A percentile compares a stretch with the other conserved stretches of the same genome.
These are phyloP conservation scores for Colletes latitarsis DNA, from an alignment of 1,140 invertebrate genomes.

Conservation along the genomic window DNA sequence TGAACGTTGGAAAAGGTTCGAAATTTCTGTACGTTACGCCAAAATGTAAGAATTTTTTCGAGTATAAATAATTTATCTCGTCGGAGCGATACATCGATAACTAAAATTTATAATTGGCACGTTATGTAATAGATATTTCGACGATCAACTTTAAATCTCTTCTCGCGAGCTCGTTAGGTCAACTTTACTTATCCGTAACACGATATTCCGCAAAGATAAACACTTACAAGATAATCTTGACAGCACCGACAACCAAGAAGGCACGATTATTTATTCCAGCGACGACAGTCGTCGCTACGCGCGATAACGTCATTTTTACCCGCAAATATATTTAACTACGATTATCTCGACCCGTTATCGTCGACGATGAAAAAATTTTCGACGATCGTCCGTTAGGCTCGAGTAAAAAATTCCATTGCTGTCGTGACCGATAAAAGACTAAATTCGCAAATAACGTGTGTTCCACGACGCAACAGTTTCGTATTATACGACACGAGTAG, in stretches of 20 bases:
- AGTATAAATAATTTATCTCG: no score
- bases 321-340: background rate
- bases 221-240: background rate
- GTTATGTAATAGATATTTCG: background rate
- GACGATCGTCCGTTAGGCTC: background rate
- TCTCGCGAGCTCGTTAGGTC: background rate
- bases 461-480: background rate
- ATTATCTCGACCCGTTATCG: background rate
- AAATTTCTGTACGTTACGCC: no score
- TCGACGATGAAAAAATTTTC: background rate
- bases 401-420: background rate
- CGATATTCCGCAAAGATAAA: background rate
- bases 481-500: constrained; percentile 14
- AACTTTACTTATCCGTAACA: background rate
- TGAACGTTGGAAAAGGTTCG: background rate
- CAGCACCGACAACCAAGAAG: background rate
- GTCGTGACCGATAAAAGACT: background rate
- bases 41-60: no score
- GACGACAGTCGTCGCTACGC: background rate
- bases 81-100: no score
- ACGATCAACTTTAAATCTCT: background rate
- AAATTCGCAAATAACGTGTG: background rate
- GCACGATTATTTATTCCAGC: constrained; percentile 12
- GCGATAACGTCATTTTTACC: constrained; percentile 11
- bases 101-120: no score